These are phyloP conservation scores for Eleginops maclovinus DNA, from an alignment of 2,113 vertebrate species.

Conservation along the genomic window DNA sequence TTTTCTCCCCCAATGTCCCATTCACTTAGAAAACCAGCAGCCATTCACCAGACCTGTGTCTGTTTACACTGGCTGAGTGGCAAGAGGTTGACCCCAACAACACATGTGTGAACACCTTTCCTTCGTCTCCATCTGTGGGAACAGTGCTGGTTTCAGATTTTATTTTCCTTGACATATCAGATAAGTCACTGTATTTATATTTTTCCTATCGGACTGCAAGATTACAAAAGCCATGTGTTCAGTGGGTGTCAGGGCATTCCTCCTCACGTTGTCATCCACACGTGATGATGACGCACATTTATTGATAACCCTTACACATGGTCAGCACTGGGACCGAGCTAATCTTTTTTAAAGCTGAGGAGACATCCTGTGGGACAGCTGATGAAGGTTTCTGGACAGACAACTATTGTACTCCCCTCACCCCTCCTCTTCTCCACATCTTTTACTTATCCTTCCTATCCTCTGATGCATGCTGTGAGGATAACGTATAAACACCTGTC, in stretches of 20 bases:
- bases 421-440: not conserved
- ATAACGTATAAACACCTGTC: conserved; percentile 59
- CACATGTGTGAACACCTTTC: conserved; percentile 59
- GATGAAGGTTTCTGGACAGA: conserved; percentile 40
- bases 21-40: conserved; percentile 67
- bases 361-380: conserved; percentile 13
- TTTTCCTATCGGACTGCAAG: conserved; percentile 36
- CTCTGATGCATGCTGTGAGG: conserved; percentile 12
- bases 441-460: conserved; percentile 1
- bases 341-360: conserved; percentile 36
- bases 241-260: not conserved
- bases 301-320: conserved; percentile 36
- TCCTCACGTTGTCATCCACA: conserved; percentile 9
- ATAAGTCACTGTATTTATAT: conserved; percentile 43
- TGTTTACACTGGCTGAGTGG: conserved; percentile 68
- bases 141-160: conserved; percentile 46
- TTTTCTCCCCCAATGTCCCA: conserved; percentile 50
- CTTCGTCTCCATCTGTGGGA: conserved; percentile 50
- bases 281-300: conserved; percentile 13
- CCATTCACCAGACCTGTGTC: conserved; percentile 57
- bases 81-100: conserved; percentile 44
- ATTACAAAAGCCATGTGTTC: conserved; percentile 45
- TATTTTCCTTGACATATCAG: conserved; percentile 59
- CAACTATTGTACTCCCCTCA: conserved; percentile 1
- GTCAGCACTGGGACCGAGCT: not conserved